phyloP scores from a whole-genome alignment of 2,113 vertebrate species.

The Callaeas wilsoni region DNA sequence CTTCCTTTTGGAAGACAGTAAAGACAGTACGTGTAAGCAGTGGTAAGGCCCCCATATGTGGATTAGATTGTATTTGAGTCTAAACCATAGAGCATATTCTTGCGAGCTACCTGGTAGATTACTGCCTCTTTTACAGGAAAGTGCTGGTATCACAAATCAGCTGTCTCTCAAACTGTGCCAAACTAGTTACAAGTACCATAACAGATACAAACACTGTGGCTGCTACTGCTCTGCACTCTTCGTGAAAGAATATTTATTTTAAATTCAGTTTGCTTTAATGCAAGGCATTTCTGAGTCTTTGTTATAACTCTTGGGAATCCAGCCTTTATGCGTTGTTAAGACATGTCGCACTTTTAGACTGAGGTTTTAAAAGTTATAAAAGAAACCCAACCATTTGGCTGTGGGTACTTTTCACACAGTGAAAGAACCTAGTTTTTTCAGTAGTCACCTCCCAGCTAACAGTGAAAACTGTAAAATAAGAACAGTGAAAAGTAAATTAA shows the following conservation, averaged over 20 bases:
- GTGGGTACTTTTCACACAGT: not conserved
- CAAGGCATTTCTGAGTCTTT: not conserved
- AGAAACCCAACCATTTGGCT: not conserved
- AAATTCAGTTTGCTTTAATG: not conserved
- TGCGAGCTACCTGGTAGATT: not conserved
- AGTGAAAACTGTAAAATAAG: not conserved
- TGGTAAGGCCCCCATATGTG: not conserved
- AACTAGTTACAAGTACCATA: not conserved
- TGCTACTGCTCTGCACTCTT: not conserved
- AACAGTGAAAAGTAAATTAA: too few species aligned
- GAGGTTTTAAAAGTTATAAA: not conserved
- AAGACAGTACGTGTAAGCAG: not conserved
- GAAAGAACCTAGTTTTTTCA: not conserved
- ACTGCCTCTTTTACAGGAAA: not conserved
- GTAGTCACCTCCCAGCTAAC: not conserved
- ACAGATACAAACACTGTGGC: not conserved
- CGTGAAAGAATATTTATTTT: not conserved
- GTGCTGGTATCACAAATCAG: not conserved
- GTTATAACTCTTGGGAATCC: not conserved
- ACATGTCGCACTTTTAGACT: fast-evolving
- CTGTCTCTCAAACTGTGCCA: not conserved
- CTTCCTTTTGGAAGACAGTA: not conserved
- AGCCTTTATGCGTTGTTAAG: not conserved
- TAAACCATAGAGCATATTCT: not conserved
- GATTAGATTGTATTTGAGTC: not conserved